phyloP scores from a whole-genome alignment of 1,140 invertebrate species.

The Aphidius ervi region DNA sequence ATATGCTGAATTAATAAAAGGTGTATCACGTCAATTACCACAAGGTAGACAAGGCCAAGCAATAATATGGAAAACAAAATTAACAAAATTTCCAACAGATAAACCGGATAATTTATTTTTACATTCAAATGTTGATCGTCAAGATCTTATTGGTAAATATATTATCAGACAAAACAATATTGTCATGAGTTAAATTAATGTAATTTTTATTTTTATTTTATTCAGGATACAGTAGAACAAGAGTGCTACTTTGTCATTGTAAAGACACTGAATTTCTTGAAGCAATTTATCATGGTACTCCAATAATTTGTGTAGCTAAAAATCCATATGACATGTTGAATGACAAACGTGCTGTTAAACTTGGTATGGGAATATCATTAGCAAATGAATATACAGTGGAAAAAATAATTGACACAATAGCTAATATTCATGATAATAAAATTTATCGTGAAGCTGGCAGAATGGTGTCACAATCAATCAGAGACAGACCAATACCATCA shows the following conservation, averaged over 20 bases:
- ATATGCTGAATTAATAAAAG: constrained; percentile 34
- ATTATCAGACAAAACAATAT: neutral
- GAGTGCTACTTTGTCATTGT: constrained; percentile 45
- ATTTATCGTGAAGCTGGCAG: constrained; percentile 41
- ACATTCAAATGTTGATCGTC: constrained; percentile 36
- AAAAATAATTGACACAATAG: constrained; percentile 27
- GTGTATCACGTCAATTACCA: constrained; percentile 37
- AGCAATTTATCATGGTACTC: constrained; percentile 42
- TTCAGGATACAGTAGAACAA: constrained; percentile 41
- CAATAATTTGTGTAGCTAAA: constrained; percentile 47
- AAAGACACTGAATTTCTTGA: constrained; percentile 44
- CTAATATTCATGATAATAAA: constrained; percentile 33
- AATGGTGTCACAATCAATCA: constrained; percentile 40
- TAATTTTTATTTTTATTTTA: constrained; percentile 7
- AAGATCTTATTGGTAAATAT: constrained; percentile 48
- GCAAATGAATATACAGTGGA: constrained; percentile 27
- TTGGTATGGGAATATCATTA: constrained; percentile 37
- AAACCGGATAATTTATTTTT: constrained; percentile 41
- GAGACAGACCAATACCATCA: constrained; percentile 43
- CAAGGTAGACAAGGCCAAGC: constrained; percentile 42
- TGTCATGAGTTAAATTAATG: neutral
- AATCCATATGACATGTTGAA: constrained; percentile 38
- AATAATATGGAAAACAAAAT: constrained; percentile 41
- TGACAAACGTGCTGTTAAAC: constrained; percentile 32
- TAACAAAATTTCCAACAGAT: constrained; percentile 21